Percentiles rank a stretch among this genome's conserved stretches.
Conservation (phyloP, 2,113 vertebrate species). For the Redunca redunca region DNA sequence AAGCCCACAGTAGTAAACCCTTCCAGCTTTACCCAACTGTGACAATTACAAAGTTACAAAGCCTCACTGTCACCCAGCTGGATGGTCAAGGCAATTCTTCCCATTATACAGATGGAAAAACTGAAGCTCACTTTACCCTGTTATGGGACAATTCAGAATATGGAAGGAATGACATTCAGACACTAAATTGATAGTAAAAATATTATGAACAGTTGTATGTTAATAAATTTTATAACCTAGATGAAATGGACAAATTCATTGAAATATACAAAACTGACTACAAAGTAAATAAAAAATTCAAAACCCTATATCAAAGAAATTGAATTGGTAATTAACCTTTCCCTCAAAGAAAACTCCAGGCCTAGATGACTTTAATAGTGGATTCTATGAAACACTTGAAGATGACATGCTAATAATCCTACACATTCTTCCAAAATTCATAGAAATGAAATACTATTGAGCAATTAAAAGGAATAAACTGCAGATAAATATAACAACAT, state of each 20-base stretch:
- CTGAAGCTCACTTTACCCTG: neutral
- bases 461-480: neutral
- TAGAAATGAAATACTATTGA: neutral
- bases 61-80: neutral
- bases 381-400: neutral
- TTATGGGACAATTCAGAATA: neutral
- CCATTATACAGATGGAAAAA: neutral
- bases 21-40: neutral
- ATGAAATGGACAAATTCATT: neutral
- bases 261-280: neutral
- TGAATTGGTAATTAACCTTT: neutral
- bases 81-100: neutral
- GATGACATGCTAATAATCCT: neutral
- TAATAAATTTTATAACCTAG: neutral
- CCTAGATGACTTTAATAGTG: neutral
- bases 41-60: neutral
- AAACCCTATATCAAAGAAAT: neutral
- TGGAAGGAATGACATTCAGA: neutral
- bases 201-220: neutral
- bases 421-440: neutral
- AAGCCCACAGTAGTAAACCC: rapidly evolving
- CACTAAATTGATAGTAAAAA: neutral
- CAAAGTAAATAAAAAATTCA: neutral
- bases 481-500: neutral
- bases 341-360: neutral